Percentiles rank a stretch among this genome's conserved stretches.
Conservation (phyloP, 2,113 vertebrate species). For the Corydoras maculifer region DNA sequence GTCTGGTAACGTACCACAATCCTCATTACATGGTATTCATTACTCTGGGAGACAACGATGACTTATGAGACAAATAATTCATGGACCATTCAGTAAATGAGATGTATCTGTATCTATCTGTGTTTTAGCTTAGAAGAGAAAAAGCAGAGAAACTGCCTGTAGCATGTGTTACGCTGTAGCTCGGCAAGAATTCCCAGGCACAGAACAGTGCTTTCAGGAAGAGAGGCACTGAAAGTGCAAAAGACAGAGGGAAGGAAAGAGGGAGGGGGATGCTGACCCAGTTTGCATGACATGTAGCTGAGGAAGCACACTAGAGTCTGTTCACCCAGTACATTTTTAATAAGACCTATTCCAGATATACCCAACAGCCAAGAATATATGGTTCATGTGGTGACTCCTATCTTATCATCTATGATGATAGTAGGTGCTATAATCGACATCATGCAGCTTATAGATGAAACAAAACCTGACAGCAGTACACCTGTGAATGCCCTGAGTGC, state of each 20-base stretch:
- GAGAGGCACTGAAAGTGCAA: conserved; percentile 26
- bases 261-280: conserved; percentile 46
- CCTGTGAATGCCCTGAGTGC: conserved; percentile 16
- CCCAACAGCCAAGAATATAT: conserved; percentile 28
- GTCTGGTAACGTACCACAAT: background rate
- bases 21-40: too few relatives aligned
- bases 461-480: background rate
- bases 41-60: background rate
- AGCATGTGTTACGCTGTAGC: conserved; percentile 41
- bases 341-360: conserved; percentile 47
- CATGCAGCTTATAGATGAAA: background rate
- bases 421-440: background rate
- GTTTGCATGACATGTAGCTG: conserved; percentile 54
- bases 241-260: conserved; percentile 36
- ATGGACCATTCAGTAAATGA: background rate
- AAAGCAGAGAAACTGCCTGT: conserved; percentile 32
- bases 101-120: background rate
- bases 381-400: background rate
- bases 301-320: conserved; percentile 45
- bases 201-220: conserved; percentile 45
- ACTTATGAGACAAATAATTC: background rate
- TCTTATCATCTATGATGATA: background rate
- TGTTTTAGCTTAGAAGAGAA: conserved; percentile 39
- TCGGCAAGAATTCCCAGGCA: conserved; percentile 46
- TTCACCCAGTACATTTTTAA: conserved; percentile 52